A percentile compares a stretch with the other conserved stretches of the same genome.
Conservation (phyloP, 1,140 invertebrate species). For the Fopius arisanus region DNA sequence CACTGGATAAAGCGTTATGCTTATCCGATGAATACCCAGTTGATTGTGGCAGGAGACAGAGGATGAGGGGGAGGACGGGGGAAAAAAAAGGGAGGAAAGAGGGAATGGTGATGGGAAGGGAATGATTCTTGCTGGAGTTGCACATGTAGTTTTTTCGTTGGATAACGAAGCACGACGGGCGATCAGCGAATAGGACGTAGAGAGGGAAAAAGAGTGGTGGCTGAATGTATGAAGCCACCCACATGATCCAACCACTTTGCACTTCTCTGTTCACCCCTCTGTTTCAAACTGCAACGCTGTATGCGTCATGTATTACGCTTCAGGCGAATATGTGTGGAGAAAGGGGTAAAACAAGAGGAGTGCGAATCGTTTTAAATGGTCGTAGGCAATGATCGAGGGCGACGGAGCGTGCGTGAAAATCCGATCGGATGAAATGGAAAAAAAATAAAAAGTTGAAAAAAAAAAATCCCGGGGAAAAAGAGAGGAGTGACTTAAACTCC, state of each 20-base stretch:
- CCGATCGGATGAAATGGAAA: conserved; percentile 9
- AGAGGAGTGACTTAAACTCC: conserved; percentile 12
- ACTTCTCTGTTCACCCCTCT: conserved; percentile 12
- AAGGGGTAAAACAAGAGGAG: conserved; percentile 6
- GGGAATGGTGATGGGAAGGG: neutral
- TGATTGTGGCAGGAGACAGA: conserved; percentile 39
- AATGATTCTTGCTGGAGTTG: conserved; percentile 10
- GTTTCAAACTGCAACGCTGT: conserved; percentile 10
- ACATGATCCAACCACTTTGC: conserved; percentile 18
- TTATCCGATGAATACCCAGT: conserved; percentile 48
- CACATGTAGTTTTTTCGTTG: conserved; percentile 8
- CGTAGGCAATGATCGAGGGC: conserved; percentile 19
- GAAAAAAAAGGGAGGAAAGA: conserved; percentile 1
- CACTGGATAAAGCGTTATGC: conserved; percentile 47
- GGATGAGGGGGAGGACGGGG: neutral
- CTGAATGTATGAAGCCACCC: conserved; percentile 6
- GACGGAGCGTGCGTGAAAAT: conserved; percentile 28
- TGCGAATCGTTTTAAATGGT: conserved; percentile 27
- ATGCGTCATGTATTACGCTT: neutral
- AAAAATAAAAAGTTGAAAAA: neutral
- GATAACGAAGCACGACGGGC: conserved; percentile 11
- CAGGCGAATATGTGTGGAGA: neutral
- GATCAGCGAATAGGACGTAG: neutral
- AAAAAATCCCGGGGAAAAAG: conserved; percentile 10
- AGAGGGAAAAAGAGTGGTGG: neutral